Conservation (phyloP, 2,113 vertebrate species). For the Oreotrochilus melanogaster region DNA sequence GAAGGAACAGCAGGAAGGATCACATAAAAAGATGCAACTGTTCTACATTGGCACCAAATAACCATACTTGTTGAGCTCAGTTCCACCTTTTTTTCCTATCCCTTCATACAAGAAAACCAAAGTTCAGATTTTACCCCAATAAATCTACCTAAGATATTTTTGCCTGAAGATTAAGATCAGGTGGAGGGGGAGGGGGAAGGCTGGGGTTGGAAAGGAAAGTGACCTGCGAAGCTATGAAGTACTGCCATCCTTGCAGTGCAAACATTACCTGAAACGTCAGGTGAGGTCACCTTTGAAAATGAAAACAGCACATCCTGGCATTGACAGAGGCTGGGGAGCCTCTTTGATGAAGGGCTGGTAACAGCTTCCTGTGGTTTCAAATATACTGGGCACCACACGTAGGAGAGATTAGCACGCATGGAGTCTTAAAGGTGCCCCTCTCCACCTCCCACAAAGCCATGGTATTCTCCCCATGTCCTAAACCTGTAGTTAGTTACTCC, state of each 20-base stretch:
- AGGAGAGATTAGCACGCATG: background rate
- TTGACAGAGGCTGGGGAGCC: background rate
- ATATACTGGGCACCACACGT: background rate
- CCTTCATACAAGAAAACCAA: background rate
- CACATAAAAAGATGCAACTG: background rate
- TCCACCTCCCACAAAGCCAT: background rate
- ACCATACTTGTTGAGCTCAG: background rate
- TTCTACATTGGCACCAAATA: background rate
- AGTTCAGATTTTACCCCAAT: background rate
- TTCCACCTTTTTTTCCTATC: background rate
- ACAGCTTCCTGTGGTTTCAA: conserved; percentile 25
- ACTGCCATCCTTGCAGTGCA: background rate
- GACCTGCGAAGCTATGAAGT: background rate
- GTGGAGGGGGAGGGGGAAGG: background rate
- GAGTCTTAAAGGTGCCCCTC: background rate
- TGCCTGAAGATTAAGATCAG: background rate
- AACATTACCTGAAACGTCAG: background rate
- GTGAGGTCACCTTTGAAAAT: conserved; percentile 43
- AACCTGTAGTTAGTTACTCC: background rate
- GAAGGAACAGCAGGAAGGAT: background rate
- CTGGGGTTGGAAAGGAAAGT: background rate
- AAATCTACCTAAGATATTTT: background rate
- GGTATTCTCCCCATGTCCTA: background rate
- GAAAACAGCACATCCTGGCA: background rate
- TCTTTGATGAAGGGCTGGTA: conserved; percentile 29